Evolutionary conservation across 2,888 invertebrate species (phyloP), one percentile per base, ranked within the genome.

Genomic region (Lepidochitona cinerea): DNA sequence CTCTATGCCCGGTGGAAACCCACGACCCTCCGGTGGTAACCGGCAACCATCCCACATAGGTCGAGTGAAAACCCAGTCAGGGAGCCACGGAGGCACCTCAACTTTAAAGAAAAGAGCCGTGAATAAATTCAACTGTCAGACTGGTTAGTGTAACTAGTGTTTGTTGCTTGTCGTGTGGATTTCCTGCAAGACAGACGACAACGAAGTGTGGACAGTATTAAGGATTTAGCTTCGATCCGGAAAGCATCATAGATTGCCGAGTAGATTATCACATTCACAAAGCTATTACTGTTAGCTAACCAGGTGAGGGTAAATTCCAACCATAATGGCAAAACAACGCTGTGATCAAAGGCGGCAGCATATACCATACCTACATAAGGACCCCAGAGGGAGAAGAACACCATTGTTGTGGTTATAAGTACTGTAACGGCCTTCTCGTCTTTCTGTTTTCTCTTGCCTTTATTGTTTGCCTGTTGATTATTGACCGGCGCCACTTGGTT

Each of bases 181-280:
- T n/a, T n/a, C n/a, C n/a, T n/a, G n/a, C n/a, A n/a, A n/a, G n/a
- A n/a, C n/a, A n/a, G n/a, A 4, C 37, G 66, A 66, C 66, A 66
- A 5, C 36, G 35, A 23, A 74, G 23, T 4, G 29, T n/a, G 29
- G 35, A 12, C 4, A 66, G 37, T 12, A 66, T 66, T 26, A 66
- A 36, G 37, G 37, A 1, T 54, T 70, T 79, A 0, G 75, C 72
- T 37, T 78, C 71, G 5, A 71, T 54, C 26, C 80, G 36, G 71
- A 82, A 82, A 49, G 73, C 68, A n/a, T 73, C 71, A 53, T 79
- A 81, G 33, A 76, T 73, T 23, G 69, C 71, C 2, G 80, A 80
- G 59, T 81, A 82, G n/a, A 82, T 79, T 33, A 81, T 70, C n/a
- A 82, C 82, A 37, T 82, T 80, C 53, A 79, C 75, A 67, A 81